Base-by-base conservation (phyloP, 2,888 invertebrate genomes). In the Drosophila leonis region DNA sequence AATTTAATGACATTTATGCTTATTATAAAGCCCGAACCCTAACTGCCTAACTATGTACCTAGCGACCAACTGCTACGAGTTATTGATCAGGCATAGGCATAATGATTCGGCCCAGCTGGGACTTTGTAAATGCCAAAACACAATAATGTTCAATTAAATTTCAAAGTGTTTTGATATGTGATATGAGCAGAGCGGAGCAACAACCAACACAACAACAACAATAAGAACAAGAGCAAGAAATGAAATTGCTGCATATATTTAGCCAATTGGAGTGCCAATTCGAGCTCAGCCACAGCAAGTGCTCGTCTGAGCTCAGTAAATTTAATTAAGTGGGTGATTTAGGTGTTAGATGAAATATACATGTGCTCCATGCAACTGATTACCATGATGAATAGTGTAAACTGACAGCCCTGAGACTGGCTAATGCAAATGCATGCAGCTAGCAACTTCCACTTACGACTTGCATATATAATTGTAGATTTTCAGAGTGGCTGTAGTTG, bases 1-100 rank as follows among this genome's bases (percentile, higher is more conserved):
- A 73, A 80, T 73, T 82, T 65, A 80, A 78, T 80, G 66, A 62
- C 69, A 82, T 74, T 74, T 62, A 55, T 74, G 71, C 74, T 66
- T 76, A 72, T 80, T 80, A 78, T 70, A 62, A 52, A 31, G 18
- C 12, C 46, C 9, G 1, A 10, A 1, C 35, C 29, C 33, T 10
- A 18, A 7, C 35, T 37, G 15, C 35, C 52, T 8, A 13, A 18
- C 20, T 51, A 10, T 31, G 31, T 31, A 20, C 24, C 35, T 13
- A 12, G n/a, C 39, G 24, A 37, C 27, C 37, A 39, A 9, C 52
- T 46, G 15, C 20, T 24, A 37, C 10, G 15, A 8, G 59, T 54
- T 63, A 73, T 65, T 62, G 68, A 69, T 69, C 49, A 56, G 54
- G 46, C 39, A 18, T 59, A n/a, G 37, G 54, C 24, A 51, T 61